These are phyloP conservation scores for Macropodus opercularis DNA, from an alignment of 2,797 vertebrate genomes.

Conservation along the genomic window DNA sequence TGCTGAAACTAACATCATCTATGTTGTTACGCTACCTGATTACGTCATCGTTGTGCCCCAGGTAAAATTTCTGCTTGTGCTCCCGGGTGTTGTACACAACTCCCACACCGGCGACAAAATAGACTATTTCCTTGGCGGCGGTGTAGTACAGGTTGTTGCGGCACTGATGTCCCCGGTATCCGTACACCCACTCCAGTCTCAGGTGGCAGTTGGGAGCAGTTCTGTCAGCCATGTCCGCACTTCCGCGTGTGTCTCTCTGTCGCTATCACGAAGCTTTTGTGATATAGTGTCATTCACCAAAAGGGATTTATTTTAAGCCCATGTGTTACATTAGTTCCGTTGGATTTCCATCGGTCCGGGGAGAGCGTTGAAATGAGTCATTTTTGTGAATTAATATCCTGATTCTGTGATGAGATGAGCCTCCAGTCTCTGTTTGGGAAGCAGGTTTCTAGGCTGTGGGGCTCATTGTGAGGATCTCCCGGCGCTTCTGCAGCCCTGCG, in stretches of 20 bases:
- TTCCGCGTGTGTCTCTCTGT: slow-evolving; percentile 72
- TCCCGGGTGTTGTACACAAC: slow-evolving; percentile 98
- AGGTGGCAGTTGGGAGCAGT: slow-evolving; percentile 97
- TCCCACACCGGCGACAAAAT: slow-evolving; percentile 97
- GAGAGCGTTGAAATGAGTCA: slow-evolving; percentile 56
- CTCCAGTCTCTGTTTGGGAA: slow-evolving; percentile 27
- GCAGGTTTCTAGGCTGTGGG: slow-evolving; percentile 41
- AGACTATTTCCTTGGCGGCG: slow-evolving; percentile 97
- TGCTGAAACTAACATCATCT: slow-evolving; percentile 56
- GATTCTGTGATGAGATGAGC: slow-evolving; percentile 12
- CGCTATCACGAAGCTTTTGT: slow-evolving; percentile 62
- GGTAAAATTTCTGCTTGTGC: slow-evolving; percentile 99
- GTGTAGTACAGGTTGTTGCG: slow-evolving; percentile 99
- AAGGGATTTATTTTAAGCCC: slow-evolving; percentile 74
- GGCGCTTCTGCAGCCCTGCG: slow-evolving; percentile 48
- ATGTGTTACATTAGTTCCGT: slow-evolving; percentile 70
- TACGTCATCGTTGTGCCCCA: slow-evolving; percentile 99
- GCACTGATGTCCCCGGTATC: slow-evolving; percentile 98
- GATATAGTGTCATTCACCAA: slow-evolving; percentile 78
- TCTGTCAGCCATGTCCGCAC: slow-evolving; percentile 93
- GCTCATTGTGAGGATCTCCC: slow-evolving; percentile 50
- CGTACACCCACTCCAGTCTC: slow-evolving; percentile 98
- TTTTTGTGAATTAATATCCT: slow-evolving; percentile 45
- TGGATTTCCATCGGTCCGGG: slow-evolving; percentile 60
- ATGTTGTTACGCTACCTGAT: slow-evolving; percentile 87